A percentile compares a stretch with the other conserved stretches of the same genome.
phyloP scores from a whole-genome alignment of 2,888 invertebrate species.

The Caradrina kadenii region DNA sequence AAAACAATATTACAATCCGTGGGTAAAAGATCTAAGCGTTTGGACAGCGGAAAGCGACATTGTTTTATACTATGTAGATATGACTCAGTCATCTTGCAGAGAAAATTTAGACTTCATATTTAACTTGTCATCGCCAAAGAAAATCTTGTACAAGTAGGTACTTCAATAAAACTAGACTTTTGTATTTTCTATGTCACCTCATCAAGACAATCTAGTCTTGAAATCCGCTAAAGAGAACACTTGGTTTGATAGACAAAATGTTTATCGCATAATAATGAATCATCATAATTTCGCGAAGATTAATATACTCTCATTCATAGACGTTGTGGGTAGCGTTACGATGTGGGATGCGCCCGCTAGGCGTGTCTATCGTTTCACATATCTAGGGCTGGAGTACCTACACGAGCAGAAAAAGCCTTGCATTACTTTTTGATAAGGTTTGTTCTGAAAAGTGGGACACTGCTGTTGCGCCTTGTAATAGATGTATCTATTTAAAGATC shows the following conservation, averaged over 20 bases:
- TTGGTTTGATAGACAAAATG: constrained; percentile 11
- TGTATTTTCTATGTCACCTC: background rate
- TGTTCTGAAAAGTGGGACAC: constrained; percentile 16
- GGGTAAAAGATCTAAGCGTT: too few relatives aligned
- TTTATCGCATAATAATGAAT: constrained; percentile 39
- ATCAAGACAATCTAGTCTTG: background rate
- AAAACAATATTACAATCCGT: too few relatives aligned
- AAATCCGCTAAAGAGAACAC: constrained; percentile 6
- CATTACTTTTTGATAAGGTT: constrained; percentile 5
- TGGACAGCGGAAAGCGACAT: too few relatives aligned
- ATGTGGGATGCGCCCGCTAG: constrained; percentile 14
- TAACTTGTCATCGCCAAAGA: background rate
- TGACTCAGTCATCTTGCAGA: constrained; percentile 7
- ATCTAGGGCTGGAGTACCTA: background rate
- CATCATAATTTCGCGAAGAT: constrained; percentile 38
- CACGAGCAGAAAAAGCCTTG: too few relatives aligned
- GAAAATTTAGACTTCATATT: background rate
- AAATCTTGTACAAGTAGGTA: background rate
- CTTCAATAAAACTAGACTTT: background rate
- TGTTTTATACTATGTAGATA: too few relatives aligned
- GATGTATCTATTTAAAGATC: too few relatives aligned
- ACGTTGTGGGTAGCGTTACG: constrained; percentile 15
- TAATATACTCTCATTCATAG: background rate
- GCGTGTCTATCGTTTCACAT: constrained; percentile 12
- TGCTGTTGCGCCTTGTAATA: background rate